Evolutionary conservation across 2,888 invertebrate species (phyloP).

Genomic region (Rhabditoides inermis): DNA sequence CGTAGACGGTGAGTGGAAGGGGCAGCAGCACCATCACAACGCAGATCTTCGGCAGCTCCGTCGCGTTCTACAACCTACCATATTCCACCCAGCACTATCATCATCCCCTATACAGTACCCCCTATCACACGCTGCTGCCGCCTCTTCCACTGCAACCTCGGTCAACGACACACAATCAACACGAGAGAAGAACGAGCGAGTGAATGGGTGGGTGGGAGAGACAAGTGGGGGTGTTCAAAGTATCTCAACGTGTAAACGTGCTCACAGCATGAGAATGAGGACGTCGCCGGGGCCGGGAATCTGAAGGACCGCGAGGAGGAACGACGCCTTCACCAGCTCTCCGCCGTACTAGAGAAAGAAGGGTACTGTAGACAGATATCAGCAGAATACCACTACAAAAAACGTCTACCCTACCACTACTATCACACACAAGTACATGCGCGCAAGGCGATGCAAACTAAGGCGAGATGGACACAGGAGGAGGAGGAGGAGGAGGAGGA

Average conservation of each 20-base stretch:
- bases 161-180: no score
- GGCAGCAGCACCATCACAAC: constrained; percentile 31
- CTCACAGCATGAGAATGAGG: constrained; percentile 31
- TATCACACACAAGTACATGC: neutral
- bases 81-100: no score
- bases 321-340: constrained; percentile 29
- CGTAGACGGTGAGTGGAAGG: constrained; percentile 40
- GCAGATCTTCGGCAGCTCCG: constrained; percentile 36
- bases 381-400: neutral
- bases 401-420: neutral
- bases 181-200: no score
- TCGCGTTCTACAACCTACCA: constrained; percentile 38
- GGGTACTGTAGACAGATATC: neutral
- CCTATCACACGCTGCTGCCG: no score
- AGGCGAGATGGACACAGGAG: no score
- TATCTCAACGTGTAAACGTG: neutral
- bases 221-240: no score
- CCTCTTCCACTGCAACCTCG: no score
- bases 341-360: constrained; percentile 23
- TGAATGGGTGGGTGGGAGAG: no score
- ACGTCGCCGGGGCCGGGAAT: constrained; percentile 34
- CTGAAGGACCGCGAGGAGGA: constrained; percentile 30
- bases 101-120: no score
- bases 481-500: neutral
- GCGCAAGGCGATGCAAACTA: no score